Conservation (phyloP, 2,113 vertebrate genomes). For the Lontra canadensis region DNA sequence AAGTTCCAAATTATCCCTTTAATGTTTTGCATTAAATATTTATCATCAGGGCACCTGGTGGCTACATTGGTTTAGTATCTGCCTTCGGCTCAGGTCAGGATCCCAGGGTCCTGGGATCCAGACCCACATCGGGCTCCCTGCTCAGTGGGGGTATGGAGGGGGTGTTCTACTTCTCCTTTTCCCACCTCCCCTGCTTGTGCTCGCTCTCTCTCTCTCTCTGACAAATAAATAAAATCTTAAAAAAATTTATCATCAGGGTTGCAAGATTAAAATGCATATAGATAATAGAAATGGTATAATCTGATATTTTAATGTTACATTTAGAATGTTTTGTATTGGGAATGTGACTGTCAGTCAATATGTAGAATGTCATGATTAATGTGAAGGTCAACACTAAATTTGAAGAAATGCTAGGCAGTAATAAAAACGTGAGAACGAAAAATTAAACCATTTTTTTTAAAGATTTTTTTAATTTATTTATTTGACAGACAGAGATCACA, state of each 20-base stretch:
- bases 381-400: constrained; percentile 22
- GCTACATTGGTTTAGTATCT: too few species aligned
- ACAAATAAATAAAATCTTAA: too few species aligned
- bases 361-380: neutral
- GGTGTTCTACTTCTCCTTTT: too few species aligned
- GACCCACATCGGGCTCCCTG: too few species aligned
- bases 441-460: neutral
- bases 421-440: neutral
- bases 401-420: neutral
- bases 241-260: neutral
- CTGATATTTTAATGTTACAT: neutral
- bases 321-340: neutral
- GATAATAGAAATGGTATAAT: neutral
- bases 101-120: too few species aligned
- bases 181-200: too few species aligned
- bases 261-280: neutral
- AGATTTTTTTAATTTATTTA: too few species aligned
- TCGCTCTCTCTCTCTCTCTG: too few species aligned
- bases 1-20: neutral
- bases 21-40: neutral
- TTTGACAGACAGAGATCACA: too few species aligned
- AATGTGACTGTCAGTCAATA: neutral
- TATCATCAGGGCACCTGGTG: neutral
- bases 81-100: too few species aligned
- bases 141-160: too few species aligned